Percentiles rank a stretch among this genome's conserved stretches.
phyloP scores from a whole-genome alignment of 2,888 invertebrate species.

The Dasysyrphus albostriatus region DNA sequence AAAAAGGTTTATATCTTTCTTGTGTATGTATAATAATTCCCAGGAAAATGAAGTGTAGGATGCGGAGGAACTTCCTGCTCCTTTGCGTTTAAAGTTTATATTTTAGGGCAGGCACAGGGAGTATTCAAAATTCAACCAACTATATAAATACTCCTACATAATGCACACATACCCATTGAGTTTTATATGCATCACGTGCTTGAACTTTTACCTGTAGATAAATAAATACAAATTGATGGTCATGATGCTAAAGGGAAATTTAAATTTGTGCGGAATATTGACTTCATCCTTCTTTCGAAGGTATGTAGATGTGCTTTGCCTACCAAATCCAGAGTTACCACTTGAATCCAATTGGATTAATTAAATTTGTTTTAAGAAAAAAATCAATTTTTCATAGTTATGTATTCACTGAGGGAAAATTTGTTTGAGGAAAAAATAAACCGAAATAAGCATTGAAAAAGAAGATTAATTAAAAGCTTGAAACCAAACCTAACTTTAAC shows the following conservation, averaged over 20 bases:
- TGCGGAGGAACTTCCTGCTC: neutral
- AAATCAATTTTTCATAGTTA: too few relatives aligned
- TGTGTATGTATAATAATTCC: neutral
- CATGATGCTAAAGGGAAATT: constrained; percentile 35
- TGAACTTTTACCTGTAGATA: constrained; percentile 39
- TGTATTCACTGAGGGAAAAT: too few relatives aligned
- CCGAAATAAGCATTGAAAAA: too few relatives aligned
- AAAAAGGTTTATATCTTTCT: constrained; percentile 33
- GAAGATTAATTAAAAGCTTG: too few relatives aligned
- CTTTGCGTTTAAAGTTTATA: constrained; percentile 1
- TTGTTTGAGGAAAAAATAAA: too few relatives aligned
- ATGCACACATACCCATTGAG: neutral
- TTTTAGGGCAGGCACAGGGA: neutral
- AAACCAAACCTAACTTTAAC: too few relatives aligned
- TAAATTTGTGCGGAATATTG: constrained; percentile 15
- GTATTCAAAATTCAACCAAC: neutral
- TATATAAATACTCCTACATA: neutral
- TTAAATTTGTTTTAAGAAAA: too few relatives aligned
- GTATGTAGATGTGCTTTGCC: neutral
- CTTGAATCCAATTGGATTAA: too few relatives aligned
- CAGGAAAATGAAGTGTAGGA: neutral
- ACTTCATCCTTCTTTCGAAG: neutral
- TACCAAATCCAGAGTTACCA: too few relatives aligned
- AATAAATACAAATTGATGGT: constrained; percentile 35
- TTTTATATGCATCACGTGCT: constrained; percentile 21